Conservation (phyloP, 2,113 vertebrate species). For the Heptranchias perlo region DNA sequence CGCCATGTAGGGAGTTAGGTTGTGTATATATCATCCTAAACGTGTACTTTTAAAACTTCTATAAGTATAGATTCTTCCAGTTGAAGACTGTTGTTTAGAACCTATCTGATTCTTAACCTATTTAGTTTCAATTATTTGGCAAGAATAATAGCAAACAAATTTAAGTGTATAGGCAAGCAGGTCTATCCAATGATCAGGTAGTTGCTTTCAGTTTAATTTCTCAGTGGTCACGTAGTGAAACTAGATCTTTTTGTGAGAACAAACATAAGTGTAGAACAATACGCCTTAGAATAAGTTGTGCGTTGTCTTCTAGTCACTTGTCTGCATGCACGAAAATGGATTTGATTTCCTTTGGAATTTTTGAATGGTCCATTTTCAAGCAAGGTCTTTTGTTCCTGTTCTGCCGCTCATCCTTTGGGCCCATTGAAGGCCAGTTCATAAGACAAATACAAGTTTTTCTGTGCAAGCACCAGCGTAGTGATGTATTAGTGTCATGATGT, state of each 20-base stretch:
- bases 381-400: neutral
- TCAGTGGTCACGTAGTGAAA: neutral
- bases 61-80: neutral
- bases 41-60: neutral
- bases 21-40: too few relatives aligned
- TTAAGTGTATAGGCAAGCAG: neutral
- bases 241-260: neutral
- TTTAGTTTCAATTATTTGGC: neutral
- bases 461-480: neutral
- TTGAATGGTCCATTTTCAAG: conserved; percentile 5
- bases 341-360: neutral
- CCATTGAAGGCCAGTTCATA: neutral
- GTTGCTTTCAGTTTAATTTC: neutral
- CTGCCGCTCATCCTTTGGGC: neutral
- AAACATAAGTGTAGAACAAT: neutral
- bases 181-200: too few relatives aligned
- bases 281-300: neutral
- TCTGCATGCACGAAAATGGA: neutral
- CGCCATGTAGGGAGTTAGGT: neutral
- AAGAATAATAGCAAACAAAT: neutral
- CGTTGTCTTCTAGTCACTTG: neutral
- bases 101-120: neutral
- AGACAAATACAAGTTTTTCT: neutral
- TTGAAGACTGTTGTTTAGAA: neutral
- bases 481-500: neutral